Conservation (phyloP, 2,113 vertebrate species). For the Macquaria australasica region DNA sequence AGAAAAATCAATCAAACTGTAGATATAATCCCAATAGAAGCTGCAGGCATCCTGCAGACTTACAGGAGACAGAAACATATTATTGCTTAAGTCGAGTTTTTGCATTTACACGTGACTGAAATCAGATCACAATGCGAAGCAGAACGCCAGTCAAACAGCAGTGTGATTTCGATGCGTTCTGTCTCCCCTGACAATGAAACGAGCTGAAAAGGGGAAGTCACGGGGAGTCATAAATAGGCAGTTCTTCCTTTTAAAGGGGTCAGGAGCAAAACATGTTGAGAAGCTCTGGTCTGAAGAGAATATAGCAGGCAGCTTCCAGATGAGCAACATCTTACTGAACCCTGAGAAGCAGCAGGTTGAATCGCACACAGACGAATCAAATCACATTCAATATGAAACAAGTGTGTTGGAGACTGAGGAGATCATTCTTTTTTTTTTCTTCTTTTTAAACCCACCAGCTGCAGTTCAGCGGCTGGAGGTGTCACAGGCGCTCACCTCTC, state of each 20-base stretch:
- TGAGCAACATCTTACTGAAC: constrained; percentile 7
- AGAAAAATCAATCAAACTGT: too few relatives aligned
- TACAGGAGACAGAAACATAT: neutral
- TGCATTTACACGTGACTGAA: too few relatives aligned
- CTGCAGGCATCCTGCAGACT: too few relatives aligned
- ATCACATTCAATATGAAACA: neutral
- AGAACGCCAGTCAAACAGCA: too few relatives aligned
- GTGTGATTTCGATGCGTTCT: neutral
- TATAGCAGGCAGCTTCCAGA: constrained; percentile 6
- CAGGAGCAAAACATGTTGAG: neutral
- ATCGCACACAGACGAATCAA: neutral
- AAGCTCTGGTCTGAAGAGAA: neutral
- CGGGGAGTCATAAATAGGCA: too few relatives aligned
- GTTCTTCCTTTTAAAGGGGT: too few relatives aligned
- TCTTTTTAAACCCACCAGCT: constrained; percentile 47
- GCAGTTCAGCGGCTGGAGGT: constrained; percentile 32
- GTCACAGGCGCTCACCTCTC: constrained; percentile 56
- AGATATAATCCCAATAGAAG: too few relatives aligned
- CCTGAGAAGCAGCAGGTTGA: constrained; percentile 11
- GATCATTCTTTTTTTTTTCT: neutral
- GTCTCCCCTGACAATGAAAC: too few relatives aligned
- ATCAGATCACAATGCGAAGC: too few relatives aligned
- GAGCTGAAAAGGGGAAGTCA: neutral
- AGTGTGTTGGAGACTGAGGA: neutral
- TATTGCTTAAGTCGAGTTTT: neutral